Base-by-base conservation (phyloP, 2,113 vertebrate species). In the Probosciger aterrimus region DNA sequence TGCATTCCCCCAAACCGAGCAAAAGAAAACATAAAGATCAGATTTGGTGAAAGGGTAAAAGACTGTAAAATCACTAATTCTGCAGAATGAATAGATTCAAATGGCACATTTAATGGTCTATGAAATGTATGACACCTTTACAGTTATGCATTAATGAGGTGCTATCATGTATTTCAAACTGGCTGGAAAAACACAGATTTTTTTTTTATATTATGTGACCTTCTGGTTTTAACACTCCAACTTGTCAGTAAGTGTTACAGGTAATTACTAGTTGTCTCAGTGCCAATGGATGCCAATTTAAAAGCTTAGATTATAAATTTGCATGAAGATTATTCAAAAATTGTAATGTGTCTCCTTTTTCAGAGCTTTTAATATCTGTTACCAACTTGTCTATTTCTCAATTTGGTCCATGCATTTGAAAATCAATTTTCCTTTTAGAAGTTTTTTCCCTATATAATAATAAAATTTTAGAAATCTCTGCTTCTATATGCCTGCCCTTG, bases 1-100 rank as follows among this genome's bases (percentile, higher is more conserved):
- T 0, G 0, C n/a, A 41, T 41, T 88, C 3, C 7, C 4, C 9
- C 30, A 68, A 82, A 76, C 8, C 2, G n/a, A 62, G 7, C 17
- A 63, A 59, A 84, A 53, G 22, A 55, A 65, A 64, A 22, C 6
- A 41, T 27, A 55, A 88, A 82, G 33, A 63, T 27, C 14, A 63
- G 25, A 24, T 81, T 53, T 64, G 11, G 8, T 31, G 14, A 31
- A 14, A 63, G 10, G 11, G 3, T 24, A 81, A 59, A 93, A 92
- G 18, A 43, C 4, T 46, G 11, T 47, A 92, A 93, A 95, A 73
- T 17, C 22, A 35, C 13, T 49, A 77, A 64, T 73, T 46, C 47
- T 65, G 64, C 18, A 46, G 52, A 89, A 67, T 37, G 0, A 86
- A 63, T 37, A 50, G n/a, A 35, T 55, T 89, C 4, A 91, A 70